These are phyloP conservation scores for Nematolebias whitei DNA, from an alignment of 2,113 vertebrate genomes.

Conservation along the genomic window DNA sequence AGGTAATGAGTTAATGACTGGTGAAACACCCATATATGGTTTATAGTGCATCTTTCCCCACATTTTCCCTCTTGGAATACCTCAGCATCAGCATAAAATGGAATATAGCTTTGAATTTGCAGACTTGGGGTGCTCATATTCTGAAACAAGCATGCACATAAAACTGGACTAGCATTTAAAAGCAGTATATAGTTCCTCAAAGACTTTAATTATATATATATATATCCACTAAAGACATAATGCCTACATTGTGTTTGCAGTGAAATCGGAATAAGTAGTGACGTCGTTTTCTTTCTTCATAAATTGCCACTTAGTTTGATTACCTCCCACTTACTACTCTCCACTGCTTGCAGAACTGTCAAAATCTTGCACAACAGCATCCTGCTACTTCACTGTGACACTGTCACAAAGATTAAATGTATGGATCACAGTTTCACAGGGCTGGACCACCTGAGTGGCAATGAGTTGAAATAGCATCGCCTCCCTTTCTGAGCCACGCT, in stretches of 20 bases:
- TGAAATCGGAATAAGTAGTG: constrained; percentile 53
- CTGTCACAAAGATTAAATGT: constrained; percentile 61
- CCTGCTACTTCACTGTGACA: constrained; percentile 37
- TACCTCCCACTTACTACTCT: constrained; percentile 47
- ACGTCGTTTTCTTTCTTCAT: constrained; percentile 62
- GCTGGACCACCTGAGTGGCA: constrained; percentile 68
- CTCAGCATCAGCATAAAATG: neutral
- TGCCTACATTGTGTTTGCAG: constrained; percentile 49
- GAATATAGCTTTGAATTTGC: constrained; percentile 7
- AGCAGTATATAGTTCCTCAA: constrained; percentile 23
- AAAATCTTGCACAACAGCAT: constrained; percentile 30
- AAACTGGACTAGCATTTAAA: constrained; percentile 22
- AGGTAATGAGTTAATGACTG: constrained; percentile 44
- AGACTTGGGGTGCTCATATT: constrained; percentile 11
- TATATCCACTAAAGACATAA: constrained; percentile 29
- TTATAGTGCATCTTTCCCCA: neutral
- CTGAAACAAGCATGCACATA: constrained; percentile 10
- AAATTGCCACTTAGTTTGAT: constrained; percentile 73
- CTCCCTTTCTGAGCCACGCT: constrained; percentile 71
- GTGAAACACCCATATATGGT: constrained; percentile 25
- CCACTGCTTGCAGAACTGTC: constrained; percentile 23
- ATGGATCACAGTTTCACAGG: constrained; percentile 56
- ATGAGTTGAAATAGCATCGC: constrained; percentile 60
- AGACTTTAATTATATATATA: constrained; percentile 4
- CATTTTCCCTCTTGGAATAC: neutral